Percentiles rank a stretch among this genome's conserved stretches.
Evolutionary conservation across 2,113 vertebrate genomes (phyloP).

Genomic region (Oreochromis tanganicae): DNA sequence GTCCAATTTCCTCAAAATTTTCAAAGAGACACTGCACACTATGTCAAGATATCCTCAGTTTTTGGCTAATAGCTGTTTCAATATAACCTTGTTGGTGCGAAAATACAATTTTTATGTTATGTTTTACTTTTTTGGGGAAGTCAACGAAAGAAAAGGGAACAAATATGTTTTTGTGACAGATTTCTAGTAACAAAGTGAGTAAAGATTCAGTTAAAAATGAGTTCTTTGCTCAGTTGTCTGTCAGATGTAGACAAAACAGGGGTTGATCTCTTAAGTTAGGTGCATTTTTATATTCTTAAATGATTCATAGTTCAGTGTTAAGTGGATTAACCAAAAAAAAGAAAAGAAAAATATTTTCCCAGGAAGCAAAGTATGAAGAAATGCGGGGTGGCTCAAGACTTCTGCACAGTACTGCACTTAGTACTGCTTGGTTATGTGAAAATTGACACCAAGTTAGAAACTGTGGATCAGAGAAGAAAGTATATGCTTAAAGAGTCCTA

Average conservation of each 20-base stretch:
- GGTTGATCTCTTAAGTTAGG: too few species aligned
- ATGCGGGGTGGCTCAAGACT: not conserved
- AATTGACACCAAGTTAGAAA: not conserved
- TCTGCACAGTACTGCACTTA: not conserved
- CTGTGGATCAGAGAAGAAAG: not conserved
- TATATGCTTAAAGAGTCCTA: not conserved
- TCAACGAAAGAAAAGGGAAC: not conserved
- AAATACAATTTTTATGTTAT: not conserved
- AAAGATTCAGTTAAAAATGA: too few species aligned
- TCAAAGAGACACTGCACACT: not conserved
- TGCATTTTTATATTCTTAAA: not conserved
- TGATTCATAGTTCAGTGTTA: not conserved
- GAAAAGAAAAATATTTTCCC: too few species aligned
- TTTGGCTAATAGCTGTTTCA: not conserved
- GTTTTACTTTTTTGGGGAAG: not conserved
- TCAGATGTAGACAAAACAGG: too few species aligned
- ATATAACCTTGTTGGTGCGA: fast-evolving
- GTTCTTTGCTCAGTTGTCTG: too few species aligned
- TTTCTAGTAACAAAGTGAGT: too few species aligned
- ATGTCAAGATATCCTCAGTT: not conserved
- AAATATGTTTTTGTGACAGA: too few species aligned
- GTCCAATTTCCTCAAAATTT: fast-evolving
- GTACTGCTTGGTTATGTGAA: not conserved
- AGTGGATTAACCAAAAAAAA: not conserved
- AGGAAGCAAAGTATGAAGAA: not conserved